Evolutionary conservation across 2,888 invertebrate genomes (phyloP).

Genomic region (Orthonevra nobilis): DNA sequence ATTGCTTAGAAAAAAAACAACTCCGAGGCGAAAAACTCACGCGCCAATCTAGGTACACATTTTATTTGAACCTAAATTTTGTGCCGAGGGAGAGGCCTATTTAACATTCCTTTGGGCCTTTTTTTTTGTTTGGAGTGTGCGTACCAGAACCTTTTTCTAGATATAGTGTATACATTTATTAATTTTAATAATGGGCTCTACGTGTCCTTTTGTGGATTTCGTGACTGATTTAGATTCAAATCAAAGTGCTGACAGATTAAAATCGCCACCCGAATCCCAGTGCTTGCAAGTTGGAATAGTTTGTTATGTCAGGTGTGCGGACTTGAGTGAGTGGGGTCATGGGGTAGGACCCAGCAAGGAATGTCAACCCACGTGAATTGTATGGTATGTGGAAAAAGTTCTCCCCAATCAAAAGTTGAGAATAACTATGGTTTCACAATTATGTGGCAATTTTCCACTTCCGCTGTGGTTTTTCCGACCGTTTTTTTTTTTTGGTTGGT

Average conservation of each 20-base stretch:
- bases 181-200: slow-evolving; percentile 64
- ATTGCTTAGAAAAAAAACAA: too few relatives aligned
- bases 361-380: slow-evolving; percentile 19
- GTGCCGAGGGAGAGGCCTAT: neutral
- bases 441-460: slow-evolving; percentile 68
- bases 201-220: slow-evolving; percentile 52
- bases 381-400: neutral
- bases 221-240: slow-evolving; percentile 58
- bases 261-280: slow-evolving; percentile 45
- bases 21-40: slow-evolving; percentile 20
- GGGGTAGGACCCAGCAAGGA: too few relatives aligned
- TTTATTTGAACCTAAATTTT: slow-evolving; percentile 1
- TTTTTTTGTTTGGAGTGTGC: slow-evolving; percentile 3
- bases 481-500: neutral
- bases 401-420: slow-evolving; percentile 8
- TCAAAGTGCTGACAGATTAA: slow-evolving; percentile 68
- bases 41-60: slow-evolving; percentile 40
- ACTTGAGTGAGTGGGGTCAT: neutral
- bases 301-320: slow-evolving; percentile 48
- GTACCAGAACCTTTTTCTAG: neutral
- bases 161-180: slow-evolving; percentile 41
- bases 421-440: slow-evolving; percentile 62
- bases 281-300: neutral
- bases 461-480: slow-evolving; percentile 39
- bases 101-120: neutral